Conservation (phyloP, 1,140 invertebrate species). For the Papilio machaon region DNA sequence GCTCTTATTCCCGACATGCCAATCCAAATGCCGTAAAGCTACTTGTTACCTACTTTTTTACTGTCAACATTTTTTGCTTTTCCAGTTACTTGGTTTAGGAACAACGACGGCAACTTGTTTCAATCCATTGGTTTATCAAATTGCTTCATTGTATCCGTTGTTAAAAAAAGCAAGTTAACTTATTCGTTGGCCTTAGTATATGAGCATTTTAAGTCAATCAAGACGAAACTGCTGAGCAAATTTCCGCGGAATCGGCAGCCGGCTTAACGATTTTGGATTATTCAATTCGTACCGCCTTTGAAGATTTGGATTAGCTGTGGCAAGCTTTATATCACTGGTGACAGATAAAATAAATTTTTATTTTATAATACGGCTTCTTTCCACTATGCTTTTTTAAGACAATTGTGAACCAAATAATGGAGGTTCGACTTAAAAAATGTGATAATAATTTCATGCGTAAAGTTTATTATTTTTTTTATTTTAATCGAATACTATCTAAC, state of each 20-base stretch:
- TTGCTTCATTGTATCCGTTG: neutral
- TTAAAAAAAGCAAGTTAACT: neutral
- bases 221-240: conserved; percentile 22
- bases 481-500: neutral
- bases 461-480: neutral
- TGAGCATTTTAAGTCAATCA: conserved; percentile 34
- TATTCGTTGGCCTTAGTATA: conserved; percentile 1
- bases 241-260: conserved; percentile 20
- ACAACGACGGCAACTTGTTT: neutral
- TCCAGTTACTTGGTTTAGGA: no score
- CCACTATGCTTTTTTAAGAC: neutral
- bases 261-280: conserved; percentile 37
- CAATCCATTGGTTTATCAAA: neutral
- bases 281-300: conserved; percentile 30
- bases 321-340: conserved; percentile 21
- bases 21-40: no score
- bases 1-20: no score
- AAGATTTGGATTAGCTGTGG: conserved; percentile 25
- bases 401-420: neutral
- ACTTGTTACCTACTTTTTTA: no score
- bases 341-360: conserved; percentile 5
- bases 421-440: neutral
- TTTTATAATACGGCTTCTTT: neutral
- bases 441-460: neutral
- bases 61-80: no score